Percentiles rank a stretch among this genome's conserved stretches.
Conservation (phyloP, 2,113 vertebrate genomes). For the Austrofundulus limnaeus region DNA sequence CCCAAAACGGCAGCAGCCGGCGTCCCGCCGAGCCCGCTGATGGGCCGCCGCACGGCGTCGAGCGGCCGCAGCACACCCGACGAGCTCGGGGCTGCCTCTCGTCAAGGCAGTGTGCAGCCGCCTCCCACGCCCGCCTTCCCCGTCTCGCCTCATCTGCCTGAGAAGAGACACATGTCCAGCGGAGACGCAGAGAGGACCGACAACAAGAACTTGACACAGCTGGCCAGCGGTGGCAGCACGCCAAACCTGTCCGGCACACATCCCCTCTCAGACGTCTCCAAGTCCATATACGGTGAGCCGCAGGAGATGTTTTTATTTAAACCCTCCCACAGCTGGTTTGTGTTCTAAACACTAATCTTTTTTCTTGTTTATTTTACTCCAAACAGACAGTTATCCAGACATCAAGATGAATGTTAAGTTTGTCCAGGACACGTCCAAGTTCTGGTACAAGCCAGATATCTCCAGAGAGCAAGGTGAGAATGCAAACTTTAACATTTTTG, state of each 20-base stretch:
- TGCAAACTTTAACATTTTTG: not conserved
- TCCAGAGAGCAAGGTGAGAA: slow-evolving; percentile 91
- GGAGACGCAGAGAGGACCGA: slow-evolving; percentile 86
- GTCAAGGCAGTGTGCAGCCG: slow-evolving; percentile 82
- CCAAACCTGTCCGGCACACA: slow-evolving; percentile 82
- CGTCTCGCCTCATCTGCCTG: slow-evolving; percentile 80
- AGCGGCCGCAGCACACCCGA: slow-evolving; percentile 84
- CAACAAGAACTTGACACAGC: slow-evolving; percentile 83
- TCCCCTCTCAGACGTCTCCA: slow-evolving; percentile 86
- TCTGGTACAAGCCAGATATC: slow-evolving; percentile 98
- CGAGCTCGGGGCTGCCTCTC: slow-evolving; percentile 81
- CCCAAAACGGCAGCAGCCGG: slow-evolving; percentile 21
- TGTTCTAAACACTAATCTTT: not conserved
- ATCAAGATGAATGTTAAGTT: slow-evolving; percentile 95
- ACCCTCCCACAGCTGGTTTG: not conserved
- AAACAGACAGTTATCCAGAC: slow-evolving; percentile 89
- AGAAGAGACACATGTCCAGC: slow-evolving; percentile 86
- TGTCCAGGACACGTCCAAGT: slow-evolving; percentile 98
- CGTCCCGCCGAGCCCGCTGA: slow-evolving; percentile 71
- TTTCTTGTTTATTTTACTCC: slow-evolving; percentile 20
- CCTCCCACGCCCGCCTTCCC: slow-evolving; percentile 87
- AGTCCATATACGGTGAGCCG: slow-evolving; percentile 88
- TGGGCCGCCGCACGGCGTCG: slow-evolving; percentile 51
- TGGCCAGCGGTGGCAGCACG: slow-evolving; percentile 77
- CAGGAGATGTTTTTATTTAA: not conserved